Conservation (phyloP, 2,797 vertebrate species). For the Channallabes apus region DNA sequence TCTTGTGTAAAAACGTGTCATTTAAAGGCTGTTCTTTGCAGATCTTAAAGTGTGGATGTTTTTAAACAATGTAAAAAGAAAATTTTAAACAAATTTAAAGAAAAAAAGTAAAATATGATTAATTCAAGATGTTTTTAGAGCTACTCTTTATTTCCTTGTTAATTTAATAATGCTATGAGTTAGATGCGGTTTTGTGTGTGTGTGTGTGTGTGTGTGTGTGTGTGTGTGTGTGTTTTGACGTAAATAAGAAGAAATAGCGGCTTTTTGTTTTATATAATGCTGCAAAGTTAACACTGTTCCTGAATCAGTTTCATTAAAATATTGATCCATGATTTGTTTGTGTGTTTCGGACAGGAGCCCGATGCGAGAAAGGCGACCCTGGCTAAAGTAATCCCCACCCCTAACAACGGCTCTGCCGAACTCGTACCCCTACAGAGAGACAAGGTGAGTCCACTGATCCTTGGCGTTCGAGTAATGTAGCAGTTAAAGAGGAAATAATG, state of each 20-base stretch:
- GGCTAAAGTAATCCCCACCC: conserved; percentile 91
- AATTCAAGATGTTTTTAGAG: too few species aligned
- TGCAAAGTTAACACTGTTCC: neutral
- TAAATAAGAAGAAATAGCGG: neutral
- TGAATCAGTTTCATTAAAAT: neutral
- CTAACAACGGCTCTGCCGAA: conserved; percentile 92
- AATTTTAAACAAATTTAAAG: neutral
- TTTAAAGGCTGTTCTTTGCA: neutral
- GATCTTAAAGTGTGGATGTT: neutral
- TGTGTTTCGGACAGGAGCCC: conserved; percentile 76
- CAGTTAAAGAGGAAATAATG: neutral
- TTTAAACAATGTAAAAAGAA: neutral
- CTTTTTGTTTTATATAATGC: neutral
- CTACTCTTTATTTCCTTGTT: neutral
- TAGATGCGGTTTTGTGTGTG: too few species aligned
- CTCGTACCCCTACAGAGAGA: conserved; percentile 87
- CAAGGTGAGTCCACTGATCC: conserved; percentile 72
- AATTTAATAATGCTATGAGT: neutral
- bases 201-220: neutral
- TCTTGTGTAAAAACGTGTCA: neutral
- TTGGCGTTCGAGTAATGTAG: neutral
- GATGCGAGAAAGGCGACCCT: conserved; percentile 82
- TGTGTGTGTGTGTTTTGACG: neutral
- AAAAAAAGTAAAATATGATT: too few species aligned
- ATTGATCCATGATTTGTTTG: neutral